Evolutionary conservation across 1,140 invertebrate genomes (phyloP), one percentile per base, ranked within the genome.

Genomic region (Sycobia sp.): DNA sequence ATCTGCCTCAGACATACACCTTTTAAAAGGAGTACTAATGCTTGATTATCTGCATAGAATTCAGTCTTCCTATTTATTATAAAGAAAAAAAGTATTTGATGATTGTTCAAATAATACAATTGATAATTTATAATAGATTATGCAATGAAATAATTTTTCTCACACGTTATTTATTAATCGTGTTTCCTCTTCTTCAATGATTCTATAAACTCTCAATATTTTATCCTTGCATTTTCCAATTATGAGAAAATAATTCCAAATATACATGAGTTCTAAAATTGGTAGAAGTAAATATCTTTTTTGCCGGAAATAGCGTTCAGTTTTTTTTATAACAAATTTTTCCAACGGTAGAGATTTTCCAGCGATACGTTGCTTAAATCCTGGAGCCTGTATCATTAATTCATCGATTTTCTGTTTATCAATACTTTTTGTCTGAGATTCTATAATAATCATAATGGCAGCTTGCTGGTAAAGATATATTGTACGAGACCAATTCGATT

Each of bases 321-420:
- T 86, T 73, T 95, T 95, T 73, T 89, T 91, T 10, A 94, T 86
- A 34, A 91, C 90, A 83, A 97, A 98, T 73, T 98, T 99, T 78
- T 99, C 96, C 86, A 97, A 91, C 14, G 96, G 96, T 66, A 98
- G 81, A 8, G 95, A 97, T 83, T 98, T 97, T 0, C 96, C 96
- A 32, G 95, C 95, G 58, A 98, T 95, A 58, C 91, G 85, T 75
- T 96, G 92, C 72, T 94, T 95, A 76, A 89, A 89, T 44, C 83
- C 83, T 8, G 94, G 92, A 18, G 91, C 90, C 73, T 82, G 89
- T 85, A 78, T 84, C 84, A 92, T 87, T 11, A 92, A 73, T 25
- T 77, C 78, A 20, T 84, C 79, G 23, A 89, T 82, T 25, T 79
- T 79, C 9, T 79, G 68, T 41, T 76, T 71, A 54, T 88, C 84